These are phyloP conservation scores for Hyperoodon ampullatus DNA, from an alignment of 2,113 vertebrate genomes.

Conservation along the genomic window DNA sequence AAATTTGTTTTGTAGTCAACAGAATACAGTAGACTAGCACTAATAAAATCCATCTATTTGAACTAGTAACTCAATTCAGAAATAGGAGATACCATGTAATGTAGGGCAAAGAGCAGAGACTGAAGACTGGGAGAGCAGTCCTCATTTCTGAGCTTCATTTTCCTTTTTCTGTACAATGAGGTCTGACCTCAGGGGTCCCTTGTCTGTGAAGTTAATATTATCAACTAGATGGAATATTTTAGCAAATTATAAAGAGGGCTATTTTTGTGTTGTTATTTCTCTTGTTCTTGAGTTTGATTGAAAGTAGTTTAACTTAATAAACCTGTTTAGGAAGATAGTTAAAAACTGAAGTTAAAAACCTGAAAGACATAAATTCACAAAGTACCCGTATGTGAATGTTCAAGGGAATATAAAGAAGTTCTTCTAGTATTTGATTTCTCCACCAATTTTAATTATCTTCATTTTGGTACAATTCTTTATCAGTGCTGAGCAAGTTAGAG, in stretches of 20 bases:
- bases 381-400: neutral
- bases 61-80: neutral
- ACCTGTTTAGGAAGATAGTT: neutral
- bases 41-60: constrained; percentile 21
- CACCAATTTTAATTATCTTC: neutral
- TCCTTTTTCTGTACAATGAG: neutral
- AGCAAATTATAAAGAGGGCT: constrained; percentile 20
- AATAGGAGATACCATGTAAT: neutral
- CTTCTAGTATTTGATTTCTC: constrained; percentile 5
- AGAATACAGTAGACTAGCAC: neutral
- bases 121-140: neutral
- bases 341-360: constrained; percentile 36
- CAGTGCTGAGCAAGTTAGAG: neutral
- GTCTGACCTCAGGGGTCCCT: neutral
- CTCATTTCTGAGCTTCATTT: neutral
- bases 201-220: constrained; percentile 2
- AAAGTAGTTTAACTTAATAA: constrained; percentile 52
- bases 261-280: constrained; percentile 41
- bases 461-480: constrained; percentile 40
- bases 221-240: constrained; percentile 28
- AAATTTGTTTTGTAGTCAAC: constrained; percentile 31
- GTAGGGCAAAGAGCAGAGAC: neutral
- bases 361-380: constrained; percentile 22
- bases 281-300: constrained; percentile 17
- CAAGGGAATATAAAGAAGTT: neutral